These are phyloP conservation scores for Phymastichus coffea DNA, from an alignment of 1,140 invertebrate genomes.

Conservation along the genomic window DNA sequence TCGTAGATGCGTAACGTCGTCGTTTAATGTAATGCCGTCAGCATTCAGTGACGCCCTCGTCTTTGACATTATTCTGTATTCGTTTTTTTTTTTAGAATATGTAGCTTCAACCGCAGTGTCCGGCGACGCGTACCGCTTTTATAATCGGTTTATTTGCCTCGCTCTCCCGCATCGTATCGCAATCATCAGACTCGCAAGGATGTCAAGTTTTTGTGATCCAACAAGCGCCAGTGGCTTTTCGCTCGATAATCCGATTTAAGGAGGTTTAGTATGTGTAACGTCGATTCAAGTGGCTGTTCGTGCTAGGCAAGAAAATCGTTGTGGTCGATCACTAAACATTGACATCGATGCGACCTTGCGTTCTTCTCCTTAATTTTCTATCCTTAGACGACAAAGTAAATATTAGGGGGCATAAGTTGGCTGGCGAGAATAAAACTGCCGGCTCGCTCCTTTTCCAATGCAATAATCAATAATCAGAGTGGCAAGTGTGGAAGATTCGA, in stretches of 20 bases:
- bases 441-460: too few relatives aligned
- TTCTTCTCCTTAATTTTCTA: slow-evolving; percentile 1
- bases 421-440: neutral
- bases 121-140: slow-evolving; percentile 30
- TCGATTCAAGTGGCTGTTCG: too few relatives aligned
- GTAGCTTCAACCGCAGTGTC: slow-evolving; percentile 33
- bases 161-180: too few relatives aligned
- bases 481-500: too few relatives aligned
- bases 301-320: neutral
- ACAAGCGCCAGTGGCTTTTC: neutral
- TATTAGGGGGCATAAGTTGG: neutral
- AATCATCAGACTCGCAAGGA: slow-evolving; percentile 2
- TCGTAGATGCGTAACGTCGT: slow-evolving; percentile 3
- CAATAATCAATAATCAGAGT: slow-evolving; percentile 3
- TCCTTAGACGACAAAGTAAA: slow-evolving; percentile 1
- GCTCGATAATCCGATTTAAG: too few relatives aligned
- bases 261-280: too few relatives aligned
- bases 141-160: too few relatives aligned
- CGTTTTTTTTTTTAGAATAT: slow-evolving; percentile 32
- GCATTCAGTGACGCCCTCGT: too few relatives aligned
- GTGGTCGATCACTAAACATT: neutral
- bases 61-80: too few relatives aligned
- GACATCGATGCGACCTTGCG: neutral
- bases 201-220: slow-evolving; percentile 1
- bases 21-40: too few relatives aligned